Base-by-base conservation (phyloP, 1,140 invertebrate species). In the Drosophila sulfurigaster region DNA sequence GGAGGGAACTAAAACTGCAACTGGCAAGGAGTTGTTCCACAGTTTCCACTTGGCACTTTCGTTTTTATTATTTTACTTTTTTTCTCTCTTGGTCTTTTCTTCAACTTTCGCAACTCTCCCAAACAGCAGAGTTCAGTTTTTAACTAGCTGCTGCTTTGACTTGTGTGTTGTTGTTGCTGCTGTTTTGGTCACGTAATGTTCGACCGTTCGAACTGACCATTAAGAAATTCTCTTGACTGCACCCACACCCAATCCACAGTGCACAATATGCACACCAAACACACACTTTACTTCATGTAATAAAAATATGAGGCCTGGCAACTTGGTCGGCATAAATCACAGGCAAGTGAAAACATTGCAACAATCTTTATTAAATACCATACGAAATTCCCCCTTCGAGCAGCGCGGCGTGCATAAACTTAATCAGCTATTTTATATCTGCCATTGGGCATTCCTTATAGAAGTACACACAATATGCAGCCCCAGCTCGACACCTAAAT, bases 291-390 rank as follows among this genome's bases (percentile, higher is more conserved):
- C 51, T 48, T 45, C 30, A 60, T 58, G 43, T 41, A 11, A 15
- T 57, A 11, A 15, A 41, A 38, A 57, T 49, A 65, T 15, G 54
- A 59, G 54, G 63, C 64, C 67, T 35, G 35, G 51, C 71, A 46
- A 25, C 20, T 51, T 43, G 41, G 57, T 73, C 82, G 85, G 77
- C 81, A 88, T 88, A 83, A 88, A 80, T 89, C 80, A 88, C 35
- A 57, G 35, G 20, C 73, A 75, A 78, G 85, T 71, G 73, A 88
- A 82, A 88, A 82, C 73, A n/a, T 46, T 65, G 75, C 79, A 75
- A 65, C 38, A 58, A 64, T 71, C 63, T 52, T 67, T 64, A 71
- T 66, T 63, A 71, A 76, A 71, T 73, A 71, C 68, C 68, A 80
- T 77, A 56, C n/a, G 38, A 32, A 51, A 54, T 64, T 25, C 16